Evolutionary conservation across 2,113 vertebrate genomes (phyloP), one percentile per base, ranked within the genome.

Genomic region (Alosa alosa): DNA sequence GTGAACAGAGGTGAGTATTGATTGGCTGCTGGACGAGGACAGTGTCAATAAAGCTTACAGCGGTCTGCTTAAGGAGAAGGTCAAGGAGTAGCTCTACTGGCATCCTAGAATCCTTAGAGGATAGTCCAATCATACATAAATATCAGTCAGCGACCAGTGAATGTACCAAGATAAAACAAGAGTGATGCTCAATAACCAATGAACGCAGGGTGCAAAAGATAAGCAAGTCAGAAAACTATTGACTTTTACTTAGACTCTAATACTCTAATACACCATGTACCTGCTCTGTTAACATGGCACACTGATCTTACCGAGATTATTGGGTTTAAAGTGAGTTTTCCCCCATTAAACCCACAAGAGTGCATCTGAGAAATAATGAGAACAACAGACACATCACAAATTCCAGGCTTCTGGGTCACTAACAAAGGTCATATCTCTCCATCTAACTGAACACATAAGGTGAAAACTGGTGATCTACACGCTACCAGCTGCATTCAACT

Each of bases 1-100:
- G 82, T 82, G 3, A 84, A 25, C 84, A 44, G 39, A 75, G 46
- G 82, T 82, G 3, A 44, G 22, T 81, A 87, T 88, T 64, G 84
- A 90, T 87, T 47, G 83, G n/a, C 82, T 20, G 39, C 25, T n/a
- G 83, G 10, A 50, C 10, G 44, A 82, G 87, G 81, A 72, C 81
- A 72, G 83, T 82, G 82, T 87, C 84, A 78, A 85, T 88, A 85
- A 82, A 50, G 55, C 18, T 3, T 7, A 20, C 39, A 81, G 36
- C 49, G 31, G 82, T 57, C 47, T 44, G 44, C 45, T 81, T 86
- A 81, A 72, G 64, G 64, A 72, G 64, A 72, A 72, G 64, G 64
- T 72, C 64, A 72, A 36, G 25, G 25, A 36, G 64, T 72, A 72
- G 25, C 25, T 36, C 64, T 68, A 25, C 64, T 55, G 25, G 11